Conservation (phyloP, 64 coral and sea anemone genomes). For the Hydrozoanthus tunicans region DNA sequence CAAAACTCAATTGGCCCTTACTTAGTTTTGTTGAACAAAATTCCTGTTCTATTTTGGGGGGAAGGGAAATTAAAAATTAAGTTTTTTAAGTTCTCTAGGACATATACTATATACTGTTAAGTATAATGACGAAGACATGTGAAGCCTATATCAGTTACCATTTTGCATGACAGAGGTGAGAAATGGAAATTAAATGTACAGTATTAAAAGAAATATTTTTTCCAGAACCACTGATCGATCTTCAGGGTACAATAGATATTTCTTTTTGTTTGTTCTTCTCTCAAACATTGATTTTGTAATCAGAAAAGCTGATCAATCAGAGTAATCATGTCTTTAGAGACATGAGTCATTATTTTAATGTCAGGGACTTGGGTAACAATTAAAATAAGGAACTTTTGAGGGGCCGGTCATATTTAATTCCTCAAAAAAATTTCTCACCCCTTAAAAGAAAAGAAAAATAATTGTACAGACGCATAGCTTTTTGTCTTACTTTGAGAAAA, state of each 20-base stretch:
- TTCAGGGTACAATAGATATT: background rate
- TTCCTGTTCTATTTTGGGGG: too few relatives aligned
- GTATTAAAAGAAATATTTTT: conserved; percentile 2
- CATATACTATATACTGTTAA: too few relatives aligned
- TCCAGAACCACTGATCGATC: background rate
- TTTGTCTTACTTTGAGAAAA: conserved; percentile 28
- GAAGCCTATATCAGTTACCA: too few relatives aligned
- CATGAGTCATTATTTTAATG: conserved; percentile 33
- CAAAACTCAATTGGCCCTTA: too few relatives aligned
- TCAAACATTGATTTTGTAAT: background rate
- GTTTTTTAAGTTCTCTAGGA: too few relatives aligned
- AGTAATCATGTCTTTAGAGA: background rate
- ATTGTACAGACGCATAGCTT: background rate
- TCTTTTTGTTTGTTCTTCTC: conserved; percentile 23
- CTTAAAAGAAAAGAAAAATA: conserved; percentile 3
- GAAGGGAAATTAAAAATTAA: too few relatives aligned
- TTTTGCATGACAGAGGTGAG: background rate
- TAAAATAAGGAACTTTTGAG: conserved; percentile 21
- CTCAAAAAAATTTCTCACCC: background rate
- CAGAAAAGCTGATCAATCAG: too few relatives aligned
- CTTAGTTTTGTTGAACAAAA: too few relatives aligned
- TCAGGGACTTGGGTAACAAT: conserved; percentile 8
- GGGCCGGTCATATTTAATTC: background rate
- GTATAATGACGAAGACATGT: too few relatives aligned
- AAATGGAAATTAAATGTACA: background rate